Conservation (phyloP, 2,797 vertebrate genomes). For the Lepidocolaptes lacrymiger region DNA sequence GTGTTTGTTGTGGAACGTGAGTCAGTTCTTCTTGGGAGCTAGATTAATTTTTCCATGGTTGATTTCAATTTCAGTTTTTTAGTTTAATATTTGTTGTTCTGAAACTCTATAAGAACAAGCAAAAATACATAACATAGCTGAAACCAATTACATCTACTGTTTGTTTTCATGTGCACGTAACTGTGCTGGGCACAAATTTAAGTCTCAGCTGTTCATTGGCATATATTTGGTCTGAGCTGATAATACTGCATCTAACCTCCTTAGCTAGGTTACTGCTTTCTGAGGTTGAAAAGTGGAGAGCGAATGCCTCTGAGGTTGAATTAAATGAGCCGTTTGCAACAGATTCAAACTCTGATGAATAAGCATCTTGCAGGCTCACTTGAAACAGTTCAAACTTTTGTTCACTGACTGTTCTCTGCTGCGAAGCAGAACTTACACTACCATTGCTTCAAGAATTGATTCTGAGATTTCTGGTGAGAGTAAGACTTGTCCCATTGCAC, state of each 20-base stretch:
- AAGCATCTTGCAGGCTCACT: conserved; percentile 36
- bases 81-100: background rate
- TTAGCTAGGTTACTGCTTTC: conserved; percentile 50
- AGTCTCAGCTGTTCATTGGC: conserved; percentile 73
- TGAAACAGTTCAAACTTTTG: conserved; percentile 11
- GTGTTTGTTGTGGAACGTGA: background rate
- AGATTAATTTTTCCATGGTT: conserved; percentile 31
- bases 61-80: conserved; percentile 34
- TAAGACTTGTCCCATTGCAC: background rate
- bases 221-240: conserved; percentile 39
- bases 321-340: conserved; percentile 56
- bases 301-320: conserved; percentile 37
- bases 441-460: background rate
- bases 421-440: background rate
- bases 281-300: conserved; percentile 16
- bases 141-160: background rate
- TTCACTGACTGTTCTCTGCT: background rate
- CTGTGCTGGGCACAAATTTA: background rate
- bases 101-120: conserved; percentile 25
- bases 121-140: background rate
- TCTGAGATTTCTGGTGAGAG: background rate
- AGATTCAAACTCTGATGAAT: conserved; percentile 27
- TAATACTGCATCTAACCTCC: conserved; percentile 40
- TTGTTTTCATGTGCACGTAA: background rate
- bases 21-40: conserved; percentile 5